Conservation (phyloP, 2,113 vertebrate species). For the Tenrec ecaudatus region DNA sequence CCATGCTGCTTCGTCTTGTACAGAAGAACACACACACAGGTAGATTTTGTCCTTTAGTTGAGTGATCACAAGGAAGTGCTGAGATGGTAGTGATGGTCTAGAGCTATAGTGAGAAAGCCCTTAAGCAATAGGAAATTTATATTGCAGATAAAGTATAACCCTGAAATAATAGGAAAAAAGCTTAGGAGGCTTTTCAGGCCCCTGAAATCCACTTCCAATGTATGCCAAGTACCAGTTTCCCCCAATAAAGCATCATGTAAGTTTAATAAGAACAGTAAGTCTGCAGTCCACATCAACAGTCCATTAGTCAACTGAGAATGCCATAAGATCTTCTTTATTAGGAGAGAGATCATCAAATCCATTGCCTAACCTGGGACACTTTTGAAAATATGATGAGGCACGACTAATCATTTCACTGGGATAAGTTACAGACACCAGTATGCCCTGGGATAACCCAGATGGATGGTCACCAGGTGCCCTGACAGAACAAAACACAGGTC, state of each 20-base stretch:
- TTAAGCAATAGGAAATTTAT: background rate
- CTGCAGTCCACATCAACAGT: background rate
- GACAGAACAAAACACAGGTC: background rate
- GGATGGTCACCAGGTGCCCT: background rate
- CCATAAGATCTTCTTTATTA: background rate
- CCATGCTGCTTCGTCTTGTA: too few relatives aligned
- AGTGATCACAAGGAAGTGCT: background rate
- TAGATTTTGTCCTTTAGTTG: too few relatives aligned
- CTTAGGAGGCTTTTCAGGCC: background rate
- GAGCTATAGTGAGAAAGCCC: background rate
- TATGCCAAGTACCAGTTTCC: background rate
- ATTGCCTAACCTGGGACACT: background rate
- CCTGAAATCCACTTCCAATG: background rate
- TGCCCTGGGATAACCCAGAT: background rate
- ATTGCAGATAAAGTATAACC: background rate
- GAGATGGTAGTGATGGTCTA: background rate
- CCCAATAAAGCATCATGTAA: background rate
- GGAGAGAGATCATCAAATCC: background rate
- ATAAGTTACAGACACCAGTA: background rate
- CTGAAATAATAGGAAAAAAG: background rate
- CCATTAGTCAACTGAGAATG: background rate
- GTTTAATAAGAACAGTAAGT: background rate
- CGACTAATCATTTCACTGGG: background rate
- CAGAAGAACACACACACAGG: too few relatives aligned
- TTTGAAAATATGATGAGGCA: background rate